Percentiles rank a stretch among this genome's conserved stretches.
phyloP scores from a whole-genome alignment of 2,113 vertebrate species.

The Pituophis catenifer region DNA sequence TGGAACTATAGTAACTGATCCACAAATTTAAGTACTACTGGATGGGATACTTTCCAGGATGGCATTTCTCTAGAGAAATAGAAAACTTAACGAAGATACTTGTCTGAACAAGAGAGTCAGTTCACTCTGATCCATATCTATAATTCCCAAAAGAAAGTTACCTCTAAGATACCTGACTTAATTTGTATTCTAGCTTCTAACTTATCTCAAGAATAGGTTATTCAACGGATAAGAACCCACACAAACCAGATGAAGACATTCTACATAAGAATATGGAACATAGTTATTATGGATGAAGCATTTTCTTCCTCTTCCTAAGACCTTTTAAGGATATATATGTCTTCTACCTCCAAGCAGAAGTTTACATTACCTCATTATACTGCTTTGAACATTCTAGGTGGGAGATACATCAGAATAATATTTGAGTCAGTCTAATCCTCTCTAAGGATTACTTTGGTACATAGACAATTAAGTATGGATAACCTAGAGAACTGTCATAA shows the following conservation, averaged over 20 bases:
- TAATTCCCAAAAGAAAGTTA: neutral
- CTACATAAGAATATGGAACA: neutral
- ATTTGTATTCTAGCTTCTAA: neutral
- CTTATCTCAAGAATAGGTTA: neutral
- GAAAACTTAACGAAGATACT: neutral
- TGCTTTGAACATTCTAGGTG: neutral
- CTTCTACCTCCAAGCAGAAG: slow-evolving; percentile 3
- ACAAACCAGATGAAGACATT: neutral
- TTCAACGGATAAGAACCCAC: neutral
- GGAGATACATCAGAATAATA: neutral
- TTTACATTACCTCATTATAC: neutral
- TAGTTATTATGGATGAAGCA: neutral
- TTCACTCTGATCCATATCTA: neutral
- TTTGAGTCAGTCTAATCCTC: neutral
- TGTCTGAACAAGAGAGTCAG: neutral
- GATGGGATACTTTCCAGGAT: neutral
- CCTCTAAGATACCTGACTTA: neutral
- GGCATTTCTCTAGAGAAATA: neutral
- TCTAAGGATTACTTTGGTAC: neutral
- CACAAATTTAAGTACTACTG: neutral
- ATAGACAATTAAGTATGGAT: neutral
- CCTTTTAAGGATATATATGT: neutral
- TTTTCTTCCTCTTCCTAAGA: neutral
- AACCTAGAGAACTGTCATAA: neutral
- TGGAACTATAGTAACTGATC: neutral